Conservation (phyloP, 2,113 vertebrate species). For the Malurus alboscapulatus region DNA sequence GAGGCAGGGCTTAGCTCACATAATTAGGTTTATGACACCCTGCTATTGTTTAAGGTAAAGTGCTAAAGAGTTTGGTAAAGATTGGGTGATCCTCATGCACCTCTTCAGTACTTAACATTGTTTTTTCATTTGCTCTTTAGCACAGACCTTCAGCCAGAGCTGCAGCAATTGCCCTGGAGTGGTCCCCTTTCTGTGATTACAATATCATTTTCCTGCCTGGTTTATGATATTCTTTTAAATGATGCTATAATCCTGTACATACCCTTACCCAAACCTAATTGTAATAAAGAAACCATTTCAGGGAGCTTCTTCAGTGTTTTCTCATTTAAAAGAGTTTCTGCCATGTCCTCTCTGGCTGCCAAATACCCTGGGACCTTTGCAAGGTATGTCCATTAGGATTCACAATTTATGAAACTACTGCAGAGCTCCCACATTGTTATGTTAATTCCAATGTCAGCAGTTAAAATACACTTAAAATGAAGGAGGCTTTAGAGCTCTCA, state of each 20-base stretch:
- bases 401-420: conserved; percentile 49
- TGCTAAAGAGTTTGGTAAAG: not conserved
- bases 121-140: not conserved
- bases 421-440: conserved; percentile 48
- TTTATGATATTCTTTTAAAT: not conserved
- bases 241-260: not conserved
- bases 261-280: not conserved
- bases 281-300: not conserved
- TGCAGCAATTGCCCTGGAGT: not conserved
- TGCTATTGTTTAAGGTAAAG: not conserved
- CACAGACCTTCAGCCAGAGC: not conserved
- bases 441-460: conserved; percentile 63
- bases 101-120: not conserved
- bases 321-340: not conserved
- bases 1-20: not conserved
- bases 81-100: not conserved
- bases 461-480: conserved; percentile 70
- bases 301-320: not conserved
- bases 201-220: not conserved
- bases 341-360: not conserved
- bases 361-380: not conserved
- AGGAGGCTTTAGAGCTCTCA: conserved; percentile 59
- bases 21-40: not conserved
- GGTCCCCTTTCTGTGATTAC: not conserved
- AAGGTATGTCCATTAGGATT: conserved; percentile 7